These are phyloP conservation scores for Eonycteris spelaea DNA, from an alignment of 2,113 vertebrate genomes.

Conservation along the genomic window DNA sequence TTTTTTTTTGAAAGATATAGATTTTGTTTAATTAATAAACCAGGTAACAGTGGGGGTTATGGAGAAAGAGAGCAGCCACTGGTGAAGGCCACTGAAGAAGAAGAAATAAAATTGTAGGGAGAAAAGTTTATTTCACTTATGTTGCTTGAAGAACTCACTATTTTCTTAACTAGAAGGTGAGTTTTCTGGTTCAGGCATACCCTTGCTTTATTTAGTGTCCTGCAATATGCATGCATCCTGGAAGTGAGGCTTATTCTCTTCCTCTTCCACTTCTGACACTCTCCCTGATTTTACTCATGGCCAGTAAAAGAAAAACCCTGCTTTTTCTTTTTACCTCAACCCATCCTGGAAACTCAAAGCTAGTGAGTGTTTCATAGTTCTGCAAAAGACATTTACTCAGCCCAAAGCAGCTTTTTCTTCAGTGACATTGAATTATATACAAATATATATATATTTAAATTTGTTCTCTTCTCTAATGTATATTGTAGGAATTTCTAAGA, in stretches of 20 bases:
- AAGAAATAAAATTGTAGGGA: not conserved
- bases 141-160: not conserved
- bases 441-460: not conserved
- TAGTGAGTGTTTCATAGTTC: not conserved
- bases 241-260: not conserved
- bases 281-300: not conserved
- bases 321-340: not conserved
- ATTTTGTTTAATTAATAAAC: not conserved
- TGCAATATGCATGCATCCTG: not conserved
- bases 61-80: not conserved
- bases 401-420: not conserved
- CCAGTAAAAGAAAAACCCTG: not conserved
- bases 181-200: not conserved
- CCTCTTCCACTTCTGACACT: not conserved
- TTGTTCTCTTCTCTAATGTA: not conserved
- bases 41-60: not conserved
- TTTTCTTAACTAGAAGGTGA: not conserved
- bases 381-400: not conserved
- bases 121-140: not conserved
- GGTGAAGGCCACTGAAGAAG: not conserved
- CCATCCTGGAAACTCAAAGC: accelerated
- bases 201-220: not conserved
- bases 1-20: not conserved
- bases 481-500: not conserved
- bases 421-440: not conserved